Conservation (phyloP, 2,113 vertebrate genomes). For the Hippocampus abdominalis region DNA sequence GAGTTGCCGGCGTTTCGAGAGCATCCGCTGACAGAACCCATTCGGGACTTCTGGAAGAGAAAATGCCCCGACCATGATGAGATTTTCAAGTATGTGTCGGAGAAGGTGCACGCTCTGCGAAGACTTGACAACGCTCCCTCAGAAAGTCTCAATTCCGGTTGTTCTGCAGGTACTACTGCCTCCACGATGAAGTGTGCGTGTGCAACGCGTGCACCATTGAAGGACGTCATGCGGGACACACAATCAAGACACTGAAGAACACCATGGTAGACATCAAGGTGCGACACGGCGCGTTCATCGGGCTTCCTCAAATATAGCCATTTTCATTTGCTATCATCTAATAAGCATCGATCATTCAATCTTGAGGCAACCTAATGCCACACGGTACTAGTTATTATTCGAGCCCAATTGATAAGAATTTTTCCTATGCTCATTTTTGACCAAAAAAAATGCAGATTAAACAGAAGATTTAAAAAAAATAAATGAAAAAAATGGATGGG, state of each 20-base stretch:
- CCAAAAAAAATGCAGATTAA: no score
- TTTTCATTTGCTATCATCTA: no score
- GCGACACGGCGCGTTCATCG: background rate
- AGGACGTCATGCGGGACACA: constrained; percentile 66
- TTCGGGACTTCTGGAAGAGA: constrained; percentile 63
- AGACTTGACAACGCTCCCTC: background rate
- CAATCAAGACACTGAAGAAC: constrained; percentile 70
- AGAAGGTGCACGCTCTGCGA: background rate
- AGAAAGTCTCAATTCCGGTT: background rate
- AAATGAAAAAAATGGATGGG: no score
- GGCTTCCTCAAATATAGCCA: no score
- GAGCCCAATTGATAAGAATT: no score
- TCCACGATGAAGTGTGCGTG: constrained; percentile 64
- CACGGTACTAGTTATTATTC: no score
- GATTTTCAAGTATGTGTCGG: constrained; percentile 54
- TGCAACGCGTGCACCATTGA: constrained; percentile 72
- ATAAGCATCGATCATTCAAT: no score
- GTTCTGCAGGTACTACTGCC: constrained; percentile 65
- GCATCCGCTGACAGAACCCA: constrained; percentile 68
- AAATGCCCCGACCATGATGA: constrained; percentile 72
- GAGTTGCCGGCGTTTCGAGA: constrained; percentile 67
- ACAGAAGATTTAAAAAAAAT: no score
- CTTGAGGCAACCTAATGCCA: no score
- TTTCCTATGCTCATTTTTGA: no score
- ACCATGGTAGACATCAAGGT: constrained; percentile 72